Conservation (phyloP, 1,140 invertebrate species). For the Trichonephila clavipes region DNA sequence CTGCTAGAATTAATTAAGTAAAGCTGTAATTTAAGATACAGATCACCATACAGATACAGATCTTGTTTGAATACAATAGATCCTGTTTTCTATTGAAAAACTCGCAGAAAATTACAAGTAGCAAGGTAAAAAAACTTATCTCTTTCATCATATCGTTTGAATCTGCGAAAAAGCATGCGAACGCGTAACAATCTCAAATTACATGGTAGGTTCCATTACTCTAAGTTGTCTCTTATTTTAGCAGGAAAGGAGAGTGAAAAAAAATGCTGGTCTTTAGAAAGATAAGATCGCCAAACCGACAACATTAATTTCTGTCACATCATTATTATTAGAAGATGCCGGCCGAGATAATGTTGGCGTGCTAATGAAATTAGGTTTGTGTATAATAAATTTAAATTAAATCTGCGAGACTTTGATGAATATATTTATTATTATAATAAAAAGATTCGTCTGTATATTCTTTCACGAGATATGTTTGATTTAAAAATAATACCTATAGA, state of each 20-base stretch:
- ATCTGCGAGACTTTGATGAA: too few species aligned
- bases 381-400: not conserved
- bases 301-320: constrained; percentile 14
- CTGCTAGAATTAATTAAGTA: not conserved
- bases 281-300: not conserved
- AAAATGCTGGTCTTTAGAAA: not conserved
- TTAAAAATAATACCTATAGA: too few species aligned
- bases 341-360: not conserved
- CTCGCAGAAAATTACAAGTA: not conserved
- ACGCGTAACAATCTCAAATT: not conserved
- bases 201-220: constrained; percentile 2
- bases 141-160: not conserved
- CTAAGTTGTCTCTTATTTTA: constrained; percentile 10
- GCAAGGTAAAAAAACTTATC: not conserved
- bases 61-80: not conserved
- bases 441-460: too few species aligned
- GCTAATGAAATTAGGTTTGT: not conserved
- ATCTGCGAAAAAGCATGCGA: not conserved
- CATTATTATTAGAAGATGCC: not conserved
- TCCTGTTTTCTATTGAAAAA: not conserved
- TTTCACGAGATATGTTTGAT: too few species aligned
- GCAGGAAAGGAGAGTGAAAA: not conserved
- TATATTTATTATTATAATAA: too few species aligned
- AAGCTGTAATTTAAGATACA: not conserved
- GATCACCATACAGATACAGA: too few species aligned